These are phyloP conservation scores for Drosophila azteca DNA, from an alignment of 1,140 invertebrate genomes.

Conservation along the genomic window DNA sequence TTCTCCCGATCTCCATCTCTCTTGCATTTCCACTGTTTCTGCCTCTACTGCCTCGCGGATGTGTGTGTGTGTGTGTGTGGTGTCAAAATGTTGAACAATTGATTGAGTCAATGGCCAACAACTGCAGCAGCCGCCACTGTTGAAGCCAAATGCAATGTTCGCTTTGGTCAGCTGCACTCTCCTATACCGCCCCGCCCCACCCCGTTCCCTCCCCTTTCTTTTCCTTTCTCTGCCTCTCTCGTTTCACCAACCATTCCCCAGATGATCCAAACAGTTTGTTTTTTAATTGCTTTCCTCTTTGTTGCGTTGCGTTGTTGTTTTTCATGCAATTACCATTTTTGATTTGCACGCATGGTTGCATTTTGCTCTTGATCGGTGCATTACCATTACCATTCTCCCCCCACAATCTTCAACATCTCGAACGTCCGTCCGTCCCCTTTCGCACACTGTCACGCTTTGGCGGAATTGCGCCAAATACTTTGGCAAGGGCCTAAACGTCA, in stretches of 20 bases:
- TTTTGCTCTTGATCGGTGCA: slow-evolving; percentile 8
- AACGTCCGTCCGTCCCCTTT: slow-evolving; percentile 1
- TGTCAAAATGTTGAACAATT: slow-evolving; percentile 43
- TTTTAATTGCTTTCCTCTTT: slow-evolving; percentile 54
- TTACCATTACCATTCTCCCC: too few relatives aligned
- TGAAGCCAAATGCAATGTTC: slow-evolving; percentile 50
- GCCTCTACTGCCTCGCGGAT: not conserved
- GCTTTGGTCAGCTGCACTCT: slow-evolving; percentile 64
- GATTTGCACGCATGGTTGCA: slow-evolving; percentile 64
- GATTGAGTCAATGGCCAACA: slow-evolving; percentile 54
- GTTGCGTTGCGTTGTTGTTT: too few relatives aligned
- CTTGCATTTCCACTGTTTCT: not conserved
- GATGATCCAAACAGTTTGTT: not conserved
- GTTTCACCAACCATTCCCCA: not conserved
- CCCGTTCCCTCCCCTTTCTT: slow-evolving; percentile 1
- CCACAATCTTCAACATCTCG: too few relatives aligned
- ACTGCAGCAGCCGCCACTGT: slow-evolving; percentile 39
- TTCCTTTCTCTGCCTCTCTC: slow-evolving; percentile 5
- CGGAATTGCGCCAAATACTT: slow-evolving; percentile 75
- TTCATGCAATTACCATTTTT: slow-evolving; percentile 61
- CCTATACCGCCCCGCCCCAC: not conserved
- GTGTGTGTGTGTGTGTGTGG: not conserved
- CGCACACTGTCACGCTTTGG: slow-evolving; percentile 60
- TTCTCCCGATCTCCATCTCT: not conserved
- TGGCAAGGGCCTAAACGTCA: slow-evolving; percentile 54